A percentile compares a stretch with the other conserved stretches of the same genome.
These are phyloP conservation scores for Pollimyrus isidori DNA, from an alignment of 2,113 vertebrate species.

Conservation along the genomic window DNA sequence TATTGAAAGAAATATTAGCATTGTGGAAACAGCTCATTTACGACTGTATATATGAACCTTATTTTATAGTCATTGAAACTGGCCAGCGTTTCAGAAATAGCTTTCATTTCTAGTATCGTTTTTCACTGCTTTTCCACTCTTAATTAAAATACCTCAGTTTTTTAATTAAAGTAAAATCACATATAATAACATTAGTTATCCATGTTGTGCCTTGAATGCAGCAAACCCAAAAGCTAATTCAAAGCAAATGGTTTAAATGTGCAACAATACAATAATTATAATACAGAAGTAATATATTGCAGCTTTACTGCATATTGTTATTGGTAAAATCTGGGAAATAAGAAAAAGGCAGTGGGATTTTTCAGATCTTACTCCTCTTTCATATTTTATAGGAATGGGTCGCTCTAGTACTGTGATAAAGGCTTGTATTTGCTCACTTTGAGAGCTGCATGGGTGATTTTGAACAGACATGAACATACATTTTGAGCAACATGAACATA, in stretches of 20 bases:
- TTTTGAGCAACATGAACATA: neutral
- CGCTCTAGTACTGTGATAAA: neutral
- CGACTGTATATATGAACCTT: neutral
- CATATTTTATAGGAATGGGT: neutral
- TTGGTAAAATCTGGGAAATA: neutral
- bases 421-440: neutral
- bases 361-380: neutral
- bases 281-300: neutral
- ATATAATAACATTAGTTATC: neutral
- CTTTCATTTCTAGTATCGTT: neutral
- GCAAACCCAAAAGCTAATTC: neutral
- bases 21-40: neutral
- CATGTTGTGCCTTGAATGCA: neutral
- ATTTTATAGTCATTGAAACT: neutral
- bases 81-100: neutral
- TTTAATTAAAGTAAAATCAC: neutral
- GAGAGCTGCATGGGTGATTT: neutral
- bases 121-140: neutral
- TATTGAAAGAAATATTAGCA: neutral
- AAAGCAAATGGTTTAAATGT: neutral
- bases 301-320: neutral
- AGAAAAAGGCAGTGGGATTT: neutral
- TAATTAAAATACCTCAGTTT: neutral
- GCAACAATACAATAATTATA: neutral
- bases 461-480: neutral